Percentiles rank a stretch among this genome's conserved stretches.
Conservation (phyloP, 2,797 vertebrate species). For the Steatocranus sp. region DNA sequence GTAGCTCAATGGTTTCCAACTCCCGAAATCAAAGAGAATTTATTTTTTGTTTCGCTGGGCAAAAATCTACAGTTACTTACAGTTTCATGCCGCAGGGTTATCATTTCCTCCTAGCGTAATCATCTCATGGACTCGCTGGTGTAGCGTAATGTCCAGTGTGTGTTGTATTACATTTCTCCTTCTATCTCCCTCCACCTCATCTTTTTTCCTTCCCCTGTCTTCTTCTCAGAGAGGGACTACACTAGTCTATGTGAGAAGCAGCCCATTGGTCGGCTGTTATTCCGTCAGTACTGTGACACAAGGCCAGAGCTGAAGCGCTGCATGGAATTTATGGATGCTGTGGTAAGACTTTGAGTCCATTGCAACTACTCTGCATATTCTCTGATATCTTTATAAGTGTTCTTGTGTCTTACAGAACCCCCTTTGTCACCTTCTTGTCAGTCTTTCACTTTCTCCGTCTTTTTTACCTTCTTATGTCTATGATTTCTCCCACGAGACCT, state of each 20-base stretch:
- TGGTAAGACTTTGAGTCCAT: constrained; percentile 54
- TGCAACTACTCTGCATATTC: background rate
- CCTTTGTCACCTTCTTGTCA: background rate
- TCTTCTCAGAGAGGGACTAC: constrained; percentile 83
- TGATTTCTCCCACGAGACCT: background rate
- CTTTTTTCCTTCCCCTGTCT: background rate
- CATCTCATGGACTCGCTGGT: background rate
- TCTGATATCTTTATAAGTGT: background rate
- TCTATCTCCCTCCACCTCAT: background rate
- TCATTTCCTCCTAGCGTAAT: background rate
- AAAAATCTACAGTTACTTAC: background rate
- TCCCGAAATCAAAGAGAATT: background rate
- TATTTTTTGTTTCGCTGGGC: background rate
- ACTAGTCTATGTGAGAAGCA: constrained; percentile 89
- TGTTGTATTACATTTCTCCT: background rate
- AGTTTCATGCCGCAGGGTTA: background rate
- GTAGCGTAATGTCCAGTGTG: background rate
- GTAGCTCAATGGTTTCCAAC: background rate
- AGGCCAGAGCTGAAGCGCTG: constrained; percentile 81
- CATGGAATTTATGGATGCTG: constrained; percentile 88
- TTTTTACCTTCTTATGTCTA: background rate
- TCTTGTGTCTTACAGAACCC: background rate
- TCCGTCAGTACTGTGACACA: constrained; percentile 90
- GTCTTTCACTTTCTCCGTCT: background rate
- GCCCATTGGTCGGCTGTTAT: constrained; percentile 89